Evolutionary conservation across 2,797 vertebrate species (phyloP), one percentile per base, ranked within the genome.

Genomic region (Sebastes oblongus): DNA sequence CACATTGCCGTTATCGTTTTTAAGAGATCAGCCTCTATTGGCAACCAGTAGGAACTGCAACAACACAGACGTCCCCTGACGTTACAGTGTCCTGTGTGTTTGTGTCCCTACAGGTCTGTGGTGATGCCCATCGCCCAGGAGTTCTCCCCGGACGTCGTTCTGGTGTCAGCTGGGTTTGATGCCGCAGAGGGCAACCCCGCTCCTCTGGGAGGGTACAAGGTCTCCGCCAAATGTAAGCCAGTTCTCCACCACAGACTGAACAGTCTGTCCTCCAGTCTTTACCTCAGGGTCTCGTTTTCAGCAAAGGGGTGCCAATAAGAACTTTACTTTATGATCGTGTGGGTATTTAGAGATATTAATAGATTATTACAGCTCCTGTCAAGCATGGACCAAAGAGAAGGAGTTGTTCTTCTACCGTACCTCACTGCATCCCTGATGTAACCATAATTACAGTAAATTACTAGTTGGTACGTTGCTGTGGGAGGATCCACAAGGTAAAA

Each of bases 121-220:
- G 97, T 99, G 95, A 98, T 99, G 96, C 98, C 98, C 1, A 97
- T 99, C 0, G 98, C 98, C 7, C 96, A 96, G 29, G 97, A 99
- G 89, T 99, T 99, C 93, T 96, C 96, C 71, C 98, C 98, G 0
- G 97, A 99, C 0, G 93, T 99, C 42, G 97, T 99, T 71, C 94
- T 99, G 89, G 98, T 99, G 50, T 99, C 98, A 0, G 97, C 98
- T 0, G 98, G 98, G 20, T 99, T 99, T 30, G 98, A 99, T 2
- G 98, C 98, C 0, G 97, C 97, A 0, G 97, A 98, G 22, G 98
- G 98, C 14, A 98, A 99, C 84, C 95, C 97, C 0, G 93, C 97
- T 16, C 97, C 98, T 0, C 92, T 99, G 82, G 98, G 98, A 12
- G 98, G 98, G 75, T 99, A 99, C 95, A 97, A 95, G 88, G 98